phyloP scores from a whole-genome alignment of 1,140 invertebrate genomes.

The Neotoxoptera formosana region DNA sequence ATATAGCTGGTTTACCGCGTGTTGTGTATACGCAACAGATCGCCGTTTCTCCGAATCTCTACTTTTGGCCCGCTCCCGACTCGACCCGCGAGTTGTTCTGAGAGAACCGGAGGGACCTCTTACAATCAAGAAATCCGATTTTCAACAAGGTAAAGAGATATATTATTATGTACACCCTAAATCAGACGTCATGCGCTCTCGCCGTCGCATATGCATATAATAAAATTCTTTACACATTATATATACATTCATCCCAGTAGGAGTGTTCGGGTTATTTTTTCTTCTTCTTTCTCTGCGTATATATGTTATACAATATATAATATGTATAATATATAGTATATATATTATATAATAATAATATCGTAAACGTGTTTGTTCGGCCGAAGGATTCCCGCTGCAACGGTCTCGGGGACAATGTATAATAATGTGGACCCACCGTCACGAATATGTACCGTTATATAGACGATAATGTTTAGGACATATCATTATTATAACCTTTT shows the following conservation, averaged over 20 bases:
- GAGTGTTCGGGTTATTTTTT: not conserved
- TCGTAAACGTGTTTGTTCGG: not conserved
- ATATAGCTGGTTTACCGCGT: not conserved
- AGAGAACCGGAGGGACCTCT: not conserved
- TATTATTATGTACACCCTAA: not conserved
- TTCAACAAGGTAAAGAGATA: not conserved
- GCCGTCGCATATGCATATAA: not conserved
- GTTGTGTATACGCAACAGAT: not conserved
- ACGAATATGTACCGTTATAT: not conserved
- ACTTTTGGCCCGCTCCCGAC: not conserved
- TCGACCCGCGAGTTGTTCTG: not conserved
- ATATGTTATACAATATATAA: not conserved
- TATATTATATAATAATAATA: not conserved
- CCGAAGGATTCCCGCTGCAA: not conserved
- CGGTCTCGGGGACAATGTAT: not conserved
- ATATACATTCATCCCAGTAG: not conserved
- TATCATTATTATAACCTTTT: slow-evolving; percentile 1
- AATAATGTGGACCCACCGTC: not conserved
- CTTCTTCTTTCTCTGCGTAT: not conserved
- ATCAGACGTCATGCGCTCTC: not conserved
- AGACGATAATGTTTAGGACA: not conserved
- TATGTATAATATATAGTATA: not conserved
- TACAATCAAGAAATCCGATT: slow-evolving; percentile 19
- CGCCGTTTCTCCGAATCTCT: not conserved
- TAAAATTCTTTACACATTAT: not conserved